Evolutionary conservation across 2,888 invertebrate species (phyloP), one percentile per base, ranked within the genome.

Genomic region (Nymphalis c-album): DNA sequence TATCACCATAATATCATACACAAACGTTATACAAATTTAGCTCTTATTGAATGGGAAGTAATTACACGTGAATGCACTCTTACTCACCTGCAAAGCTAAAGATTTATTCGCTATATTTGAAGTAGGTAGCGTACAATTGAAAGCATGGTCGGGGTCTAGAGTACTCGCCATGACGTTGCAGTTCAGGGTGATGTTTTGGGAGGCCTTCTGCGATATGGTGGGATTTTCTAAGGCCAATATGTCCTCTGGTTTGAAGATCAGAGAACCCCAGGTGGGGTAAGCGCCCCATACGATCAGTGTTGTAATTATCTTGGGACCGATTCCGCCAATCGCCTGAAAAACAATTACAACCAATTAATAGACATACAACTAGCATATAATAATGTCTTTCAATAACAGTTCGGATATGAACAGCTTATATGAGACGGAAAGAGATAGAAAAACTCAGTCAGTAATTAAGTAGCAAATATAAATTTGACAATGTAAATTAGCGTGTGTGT

Each of bases 241-340:
- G 60, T 79, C 76, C 0, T 79, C 72, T 0, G 77, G 73, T 4
- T 85, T 82, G 87, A 91, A 97, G 61, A 97, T 94, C 10, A 94
- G 84, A 5, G 90, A 87, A 0, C 96, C 97, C 94, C 96, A 95
- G 0, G 96, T 95, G 57, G 96, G 95, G 83, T 96, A 96, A 20
- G 95, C 93, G 0, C 94, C 85, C 83, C 95, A 95, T 13, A 97
- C 93, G 4, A 96, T 86, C 2, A 95, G 77, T 0, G 97, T 93
- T 0, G 97, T 96, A 60, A 97, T 94, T 10, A 96, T 85, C 72
- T 96, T 96, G 40, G 98, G 96, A 0, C 96, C 95, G 71, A 96
- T 94, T 16, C 97, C 97, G 63, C 96, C 96, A 70, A 96, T 91
- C 0, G 95, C 94, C 95, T 95, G 85, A 80, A 71, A 57, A 69